Base-by-base conservation (phyloP, 1,140 invertebrate genomes). In the Stenopsyche tienmushanensis region DNA sequence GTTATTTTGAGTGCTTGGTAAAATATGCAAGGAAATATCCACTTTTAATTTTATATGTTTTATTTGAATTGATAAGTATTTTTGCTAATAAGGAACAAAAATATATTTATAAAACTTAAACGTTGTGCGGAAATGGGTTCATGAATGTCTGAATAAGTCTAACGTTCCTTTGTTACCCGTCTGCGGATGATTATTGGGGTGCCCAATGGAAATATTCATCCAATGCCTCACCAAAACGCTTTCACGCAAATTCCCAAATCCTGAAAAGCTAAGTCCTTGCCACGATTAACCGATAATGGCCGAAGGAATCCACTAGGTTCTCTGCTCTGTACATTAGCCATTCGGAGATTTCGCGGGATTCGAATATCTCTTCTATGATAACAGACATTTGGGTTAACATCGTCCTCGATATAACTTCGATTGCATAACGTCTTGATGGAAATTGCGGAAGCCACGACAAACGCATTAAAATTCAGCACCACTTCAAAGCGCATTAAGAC, bases 131-230 rank as follows among this genome's bases (percentile, higher is more conserved):
- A n/a, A n/a, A n/a, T n/a, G n/a, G n/a, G n/a, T n/a, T n/a, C n/a
- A n/a, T n/a, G n/a, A n/a, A n/a, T n/a, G n/a, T n/a, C n/a, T n/a
- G n/a, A n/a, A n/a, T n/a, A n/a, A n/a, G n/a, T n/a, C n/a, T n/a
- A 52, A 52, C 23, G 49, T 52, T 52, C 49, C 49, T 57, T 42
- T 57, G 18, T 57, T 57, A 42, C 42, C 54, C 26, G 34, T 57
- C 26, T 24, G 49, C 26, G 49, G 21, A 20, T 57, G 34, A 57
- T 57, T 42, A 57, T 39, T 39, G 24, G 29, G 34, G 24, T 17
- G 34, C n/a, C 34, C 29, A 21, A 57, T 42, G 24, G 54, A 41
- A 42, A 25, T 13, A 5, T 13, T 34, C 29, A 50, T 23, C 21
- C 24, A 57, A 57, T n/a, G 9, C 29, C 29, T 5, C 5, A 34